phyloP scores from a whole-genome alignment of 1,140 invertebrate genomes.

The Drosophila tristis region DNA sequence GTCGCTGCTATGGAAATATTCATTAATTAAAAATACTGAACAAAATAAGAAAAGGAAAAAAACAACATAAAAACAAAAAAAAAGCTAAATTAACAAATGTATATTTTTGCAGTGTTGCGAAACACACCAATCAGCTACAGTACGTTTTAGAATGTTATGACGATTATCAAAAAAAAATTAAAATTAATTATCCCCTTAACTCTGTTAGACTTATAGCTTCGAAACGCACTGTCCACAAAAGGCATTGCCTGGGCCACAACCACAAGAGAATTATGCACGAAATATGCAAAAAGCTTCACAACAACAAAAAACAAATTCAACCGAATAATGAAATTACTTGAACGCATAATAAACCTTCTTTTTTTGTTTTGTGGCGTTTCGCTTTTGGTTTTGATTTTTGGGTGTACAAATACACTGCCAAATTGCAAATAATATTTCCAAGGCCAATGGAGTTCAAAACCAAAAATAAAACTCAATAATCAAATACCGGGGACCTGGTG shows the following conservation, averaged over 20 bases:
- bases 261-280: constrained; percentile 43
- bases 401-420: constrained; percentile 54
- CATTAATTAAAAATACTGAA: constrained; percentile 42
- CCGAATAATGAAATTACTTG: constrained; percentile 57
- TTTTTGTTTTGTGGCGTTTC: constrained; percentile 1
- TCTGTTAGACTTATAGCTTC: background rate
- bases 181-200: background rate
- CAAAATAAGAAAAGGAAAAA: constrained; percentile 10
- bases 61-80: constrained; percentile 16
- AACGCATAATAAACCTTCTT: constrained; percentile 43
- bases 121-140: constrained; percentile 4
- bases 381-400: constrained; percentile 32
- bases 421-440: constrained; percentile 62
- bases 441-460: constrained; percentile 66
- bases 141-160: background rate
- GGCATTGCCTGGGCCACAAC: constrained; percentile 13
- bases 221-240: constrained; percentile 24
- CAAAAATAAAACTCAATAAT: constrained; percentile 50
- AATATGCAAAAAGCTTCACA: constrained; percentile 54
- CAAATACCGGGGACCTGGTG: constrained; percentile 49
- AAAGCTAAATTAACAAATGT: constrained; percentile 30
- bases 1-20: constrained; percentile 14
- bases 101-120: constrained; percentile 36
- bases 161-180: background rate
- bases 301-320: constrained; percentile 10